Percentiles rank a stretch among this genome's conserved stretches.
Conservation (phyloP, 2,888 invertebrate species). For the Amiota minor region DNA sequence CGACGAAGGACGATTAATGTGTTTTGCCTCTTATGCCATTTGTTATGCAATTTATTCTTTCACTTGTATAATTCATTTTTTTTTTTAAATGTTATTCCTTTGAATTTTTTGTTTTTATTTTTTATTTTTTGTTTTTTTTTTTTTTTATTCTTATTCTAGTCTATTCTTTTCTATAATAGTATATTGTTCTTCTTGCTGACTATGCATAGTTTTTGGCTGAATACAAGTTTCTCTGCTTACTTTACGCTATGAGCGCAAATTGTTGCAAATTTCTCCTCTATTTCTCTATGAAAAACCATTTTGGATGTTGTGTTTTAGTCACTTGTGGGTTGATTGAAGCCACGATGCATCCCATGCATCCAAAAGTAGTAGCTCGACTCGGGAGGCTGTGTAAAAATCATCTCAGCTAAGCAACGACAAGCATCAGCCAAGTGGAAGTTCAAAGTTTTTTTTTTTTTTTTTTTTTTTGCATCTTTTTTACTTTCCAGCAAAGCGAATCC, state of each 20-base stretch:
- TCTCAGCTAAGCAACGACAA: neutral
- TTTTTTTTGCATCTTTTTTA: neutral
- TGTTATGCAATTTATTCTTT: neutral
- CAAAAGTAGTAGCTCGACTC: no score
- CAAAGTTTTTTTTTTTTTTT: no score
- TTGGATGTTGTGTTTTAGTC: neutral
- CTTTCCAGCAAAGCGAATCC: neutral
- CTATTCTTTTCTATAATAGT: no score
- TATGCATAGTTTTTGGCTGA: slow-evolving; percentile 17
- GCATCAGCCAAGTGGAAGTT: neutral
- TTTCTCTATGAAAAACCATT: neutral
- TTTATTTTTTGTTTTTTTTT: neutral
- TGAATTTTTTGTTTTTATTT: neutral
- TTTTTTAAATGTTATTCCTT: neutral
- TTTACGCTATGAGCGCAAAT: neutral
- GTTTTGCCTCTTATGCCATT: neutral
- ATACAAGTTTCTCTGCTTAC: neutral
- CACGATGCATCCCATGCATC: no score
- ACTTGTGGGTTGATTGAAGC: no score
- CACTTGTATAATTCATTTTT: neutral
- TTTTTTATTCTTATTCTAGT: neutral
- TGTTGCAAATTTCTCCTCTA: neutral
- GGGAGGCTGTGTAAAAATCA: no score
- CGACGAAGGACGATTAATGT: no score
- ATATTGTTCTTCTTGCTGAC: no score